phyloP scores from a whole-genome alignment of 2,888 invertebrate genomes.

The Machimus atricapillus region DNA sequence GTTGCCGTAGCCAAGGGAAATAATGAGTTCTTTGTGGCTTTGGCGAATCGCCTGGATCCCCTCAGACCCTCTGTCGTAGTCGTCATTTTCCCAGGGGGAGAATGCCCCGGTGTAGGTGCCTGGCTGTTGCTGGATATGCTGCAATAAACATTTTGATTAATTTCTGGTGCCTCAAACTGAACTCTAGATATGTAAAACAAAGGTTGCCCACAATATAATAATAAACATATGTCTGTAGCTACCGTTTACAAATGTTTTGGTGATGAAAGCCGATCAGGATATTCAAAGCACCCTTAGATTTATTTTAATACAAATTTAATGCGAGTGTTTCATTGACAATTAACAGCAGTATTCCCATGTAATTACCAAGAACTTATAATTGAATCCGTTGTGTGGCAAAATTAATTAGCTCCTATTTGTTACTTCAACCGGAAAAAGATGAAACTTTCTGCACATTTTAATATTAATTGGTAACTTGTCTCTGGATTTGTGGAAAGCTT shows the following conservation, averaged over 20 bases:
- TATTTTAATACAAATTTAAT: background rate
- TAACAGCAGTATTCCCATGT: background rate
- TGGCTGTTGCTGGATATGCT: background rate
- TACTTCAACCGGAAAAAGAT: background rate
- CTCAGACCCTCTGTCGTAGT: background rate
- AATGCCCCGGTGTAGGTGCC: background rate
- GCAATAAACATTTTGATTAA: background rate
- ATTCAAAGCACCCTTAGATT: background rate
- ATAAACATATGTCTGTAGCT: too few species aligned
- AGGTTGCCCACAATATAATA: background rate
- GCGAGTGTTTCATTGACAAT: background rate
- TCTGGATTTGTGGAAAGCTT: background rate
- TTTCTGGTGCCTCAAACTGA: background rate
- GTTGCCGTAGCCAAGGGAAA: background rate
- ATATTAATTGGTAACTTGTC: background rate
- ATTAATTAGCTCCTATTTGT: background rate
- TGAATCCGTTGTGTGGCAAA: background rate
- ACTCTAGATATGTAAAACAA: background rate
- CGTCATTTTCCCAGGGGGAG: background rate
- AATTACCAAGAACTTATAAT: background rate
- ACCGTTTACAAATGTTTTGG: background rate
- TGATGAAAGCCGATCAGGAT: background rate
- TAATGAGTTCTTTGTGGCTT: slow-evolving; percentile 28
- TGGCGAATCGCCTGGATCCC: background rate
- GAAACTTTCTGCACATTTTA: background rate